Conservation (phyloP, 2,797 vertebrate genomes). For the Alfaro cultratus region DNA sequence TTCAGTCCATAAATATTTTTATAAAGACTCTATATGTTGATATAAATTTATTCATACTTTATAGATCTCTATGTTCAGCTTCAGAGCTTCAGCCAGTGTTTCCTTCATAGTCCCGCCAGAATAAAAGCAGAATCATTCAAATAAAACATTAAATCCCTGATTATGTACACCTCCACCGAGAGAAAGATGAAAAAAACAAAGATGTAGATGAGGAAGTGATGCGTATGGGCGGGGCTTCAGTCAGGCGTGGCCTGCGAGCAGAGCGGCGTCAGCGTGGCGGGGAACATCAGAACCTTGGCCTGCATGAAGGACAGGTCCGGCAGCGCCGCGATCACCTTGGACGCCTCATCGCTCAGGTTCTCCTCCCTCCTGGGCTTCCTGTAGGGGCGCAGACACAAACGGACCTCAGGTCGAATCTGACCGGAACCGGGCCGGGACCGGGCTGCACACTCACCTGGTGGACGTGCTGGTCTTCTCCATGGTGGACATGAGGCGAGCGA, state of each 20-base stretch:
- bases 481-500: constrained; percentile 96
- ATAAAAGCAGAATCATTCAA: constrained; percentile 48
- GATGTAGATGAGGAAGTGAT: neutral
- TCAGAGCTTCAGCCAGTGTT: constrained; percentile 88
- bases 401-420: neutral
- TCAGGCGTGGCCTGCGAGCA: constrained; percentile 61
- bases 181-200: neutral
- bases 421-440: too few relatives aligned
- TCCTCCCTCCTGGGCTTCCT: constrained; percentile 93
- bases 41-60: constrained; percentile 62
- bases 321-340: constrained; percentile 89
- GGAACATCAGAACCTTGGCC: constrained; percentile 99
- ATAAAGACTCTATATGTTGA: constrained; percentile 49
- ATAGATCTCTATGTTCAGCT: constrained; percentile 47
- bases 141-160: constrained; percentile 84
- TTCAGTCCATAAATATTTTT: constrained; percentile 77
- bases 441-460: constrained; percentile 83
- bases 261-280: constrained; percentile 91
- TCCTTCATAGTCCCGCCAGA: constrained; percentile 86
- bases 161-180: constrained; percentile 83
- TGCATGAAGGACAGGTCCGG: constrained; percentile 98
- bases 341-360: constrained; percentile 92
- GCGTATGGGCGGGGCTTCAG: constrained; percentile 32
- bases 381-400: constrained; percentile 21
- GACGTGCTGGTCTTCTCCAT: constrained; percentile 96